These are phyloP conservation scores for Terebella lapidaria DNA, from an alignment of 2,888 invertebrate species.

Conservation along the genomic window DNA sequence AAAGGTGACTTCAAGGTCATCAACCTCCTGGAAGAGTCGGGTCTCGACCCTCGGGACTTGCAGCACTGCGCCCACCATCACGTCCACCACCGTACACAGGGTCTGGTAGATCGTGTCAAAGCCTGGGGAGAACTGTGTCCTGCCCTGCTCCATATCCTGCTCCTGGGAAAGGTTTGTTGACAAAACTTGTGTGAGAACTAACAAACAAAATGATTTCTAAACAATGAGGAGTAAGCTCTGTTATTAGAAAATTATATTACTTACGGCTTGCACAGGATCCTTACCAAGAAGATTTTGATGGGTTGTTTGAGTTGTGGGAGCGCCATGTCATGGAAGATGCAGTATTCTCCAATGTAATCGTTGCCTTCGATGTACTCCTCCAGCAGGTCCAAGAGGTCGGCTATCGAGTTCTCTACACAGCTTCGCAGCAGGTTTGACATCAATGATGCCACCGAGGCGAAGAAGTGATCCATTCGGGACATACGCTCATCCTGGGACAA, in stretches of 20 bases:
- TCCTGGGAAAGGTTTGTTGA: constrained; percentile 22
- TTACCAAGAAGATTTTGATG: constrained; percentile 44
- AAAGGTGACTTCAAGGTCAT: constrained; percentile 30
- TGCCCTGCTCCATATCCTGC: constrained; percentile 33
- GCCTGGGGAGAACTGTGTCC: constrained; percentile 28
- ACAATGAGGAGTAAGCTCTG: background rate
- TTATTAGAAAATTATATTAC: background rate
- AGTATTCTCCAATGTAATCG: constrained; percentile 43
- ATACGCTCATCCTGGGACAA: constrained; percentile 39
- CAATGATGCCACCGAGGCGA: constrained; percentile 67
- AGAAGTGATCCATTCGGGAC: constrained; percentile 63
- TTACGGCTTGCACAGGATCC: background rate
- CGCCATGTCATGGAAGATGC: constrained; percentile 40
- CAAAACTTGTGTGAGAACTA: too few species aligned
- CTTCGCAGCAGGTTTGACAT: constrained; percentile 71
- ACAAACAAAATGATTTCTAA: background rate
- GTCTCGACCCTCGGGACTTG: constrained; percentile 41
- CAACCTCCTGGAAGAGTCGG: constrained; percentile 36
- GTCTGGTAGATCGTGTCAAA: constrained; percentile 37
- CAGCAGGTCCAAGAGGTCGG: constrained; percentile 45
- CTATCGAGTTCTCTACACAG: constrained; percentile 44
- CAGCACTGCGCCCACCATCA: constrained; percentile 41
- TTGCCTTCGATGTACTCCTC: constrained; percentile 48
- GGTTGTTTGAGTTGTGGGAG: constrained; percentile 37
- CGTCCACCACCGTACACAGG: constrained; percentile 43